Evolutionary conservation across 2,888 invertebrate species (phyloP), one percentile per base, ranked within the genome.

Genomic region (Perdita meconis): DNA sequence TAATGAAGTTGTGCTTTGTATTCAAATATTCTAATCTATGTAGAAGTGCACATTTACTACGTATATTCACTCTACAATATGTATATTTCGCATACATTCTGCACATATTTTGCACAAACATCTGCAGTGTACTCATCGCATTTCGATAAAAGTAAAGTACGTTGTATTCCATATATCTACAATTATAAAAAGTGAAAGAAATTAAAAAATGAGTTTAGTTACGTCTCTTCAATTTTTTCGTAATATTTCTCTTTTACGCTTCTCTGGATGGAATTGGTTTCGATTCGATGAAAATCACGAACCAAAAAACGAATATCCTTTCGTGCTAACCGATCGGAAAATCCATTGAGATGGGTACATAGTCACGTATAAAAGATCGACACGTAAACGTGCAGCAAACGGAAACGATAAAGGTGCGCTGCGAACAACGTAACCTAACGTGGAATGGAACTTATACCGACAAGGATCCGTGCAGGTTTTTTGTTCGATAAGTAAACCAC

Each of bases 401-500:
- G 57, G 38, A 76, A 67, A 61, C 80, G 70, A 82, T 68, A 83
- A 80, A 73, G 76, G 66, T 73, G 64, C 67, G 59, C 63, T 55
- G 16, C 40, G 36, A 22, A 61, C 75, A 51, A 75, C 65, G 64
- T 57, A 55, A 65, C 19, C 30, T 71, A 30, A 34, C 42, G 30
- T n/a, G 22, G 16, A 6, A 36, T 34, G 19, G 12, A 22, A 60
- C 71, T n/a, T 55, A 24, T 50, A 59, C 34, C 59, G 56, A 4
- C 53, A 53, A 63, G 51, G 61, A 65, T 68, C 66, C 56, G 53
- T 44, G 60, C 38, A 51, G 56, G 64, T n/a, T 75, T 80, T 75
- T 66, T 65, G 53, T 65, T 72, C 59, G 70, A 78, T 73, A 75
- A 76, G 82, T 75, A 75, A 75, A 64, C 64, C 53, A 76, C 79